phyloP scores from a whole-genome alignment of 2,888 invertebrate species.

The Epinotia nisella region DNA sequence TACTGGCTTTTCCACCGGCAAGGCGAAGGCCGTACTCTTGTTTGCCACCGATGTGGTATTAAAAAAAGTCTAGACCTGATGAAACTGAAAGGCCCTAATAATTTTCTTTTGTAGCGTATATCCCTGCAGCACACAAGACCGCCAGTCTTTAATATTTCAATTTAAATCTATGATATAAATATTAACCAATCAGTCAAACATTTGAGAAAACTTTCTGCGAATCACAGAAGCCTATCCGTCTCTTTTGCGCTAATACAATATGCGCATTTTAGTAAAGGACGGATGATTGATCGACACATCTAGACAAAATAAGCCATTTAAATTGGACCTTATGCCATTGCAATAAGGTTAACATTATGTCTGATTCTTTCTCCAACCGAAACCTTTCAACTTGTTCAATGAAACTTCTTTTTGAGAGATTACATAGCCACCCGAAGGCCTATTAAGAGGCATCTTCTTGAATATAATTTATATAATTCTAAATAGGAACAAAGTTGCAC shows the following conservation, averaged over 20 bases:
- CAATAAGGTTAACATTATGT: background rate
- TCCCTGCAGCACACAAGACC: constrained; percentile 25
- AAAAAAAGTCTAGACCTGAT: too few species aligned
- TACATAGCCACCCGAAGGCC: too few species aligned
- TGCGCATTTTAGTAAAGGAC: too few species aligned
- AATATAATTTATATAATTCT: too few species aligned
- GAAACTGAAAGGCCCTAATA: too few species aligned
- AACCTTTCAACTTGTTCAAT: background rate
- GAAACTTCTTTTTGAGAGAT: background rate
- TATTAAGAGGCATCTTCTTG: too few species aligned
- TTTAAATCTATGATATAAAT: constrained; percentile 20
- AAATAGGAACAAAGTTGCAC: too few species aligned
- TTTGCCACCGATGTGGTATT: too few species aligned
- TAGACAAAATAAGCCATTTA: too few species aligned
- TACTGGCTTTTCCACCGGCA: too few species aligned
- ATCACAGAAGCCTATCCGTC: background rate
- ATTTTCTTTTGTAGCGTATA: background rate
- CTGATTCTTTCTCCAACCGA: background rate
- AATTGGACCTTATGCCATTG: background rate
- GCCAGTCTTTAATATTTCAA: constrained; percentile 16
- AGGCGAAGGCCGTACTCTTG: too few species aligned
- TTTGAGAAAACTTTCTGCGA: background rate
- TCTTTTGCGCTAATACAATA: background rate
- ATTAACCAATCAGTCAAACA: constrained; percentile 15
- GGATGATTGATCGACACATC: too few species aligned